A percentile compares a stretch with the other conserved stretches of the same genome.
Evolutionary conservation across 2,888 invertebrate species (phyloP).

Genomic region (Cantharis rustica): DNA sequence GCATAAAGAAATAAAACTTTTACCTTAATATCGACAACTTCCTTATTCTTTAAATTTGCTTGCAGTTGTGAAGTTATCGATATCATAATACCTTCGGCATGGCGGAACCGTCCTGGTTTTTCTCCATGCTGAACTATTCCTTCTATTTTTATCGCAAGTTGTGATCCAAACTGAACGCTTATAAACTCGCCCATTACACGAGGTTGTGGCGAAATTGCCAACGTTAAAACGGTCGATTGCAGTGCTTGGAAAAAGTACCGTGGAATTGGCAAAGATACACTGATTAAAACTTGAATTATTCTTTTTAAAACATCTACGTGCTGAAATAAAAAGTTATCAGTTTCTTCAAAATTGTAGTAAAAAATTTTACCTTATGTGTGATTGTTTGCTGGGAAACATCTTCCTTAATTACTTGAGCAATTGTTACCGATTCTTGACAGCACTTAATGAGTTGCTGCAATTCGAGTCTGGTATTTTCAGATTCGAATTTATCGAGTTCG

Average conservation of each 20-base stretch:
- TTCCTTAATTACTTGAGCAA: constrained; percentile 50
- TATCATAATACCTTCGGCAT: constrained; percentile 73
- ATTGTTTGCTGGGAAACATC: constrained; percentile 52
- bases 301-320: constrained; percentile 64
- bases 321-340: constrained; percentile 38
- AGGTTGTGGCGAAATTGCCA: constrained; percentile 82
- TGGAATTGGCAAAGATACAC: constrained; percentile 71
- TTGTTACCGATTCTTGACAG: constrained; percentile 53
- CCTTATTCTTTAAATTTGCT: constrained; percentile 52
- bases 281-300: constrained; percentile 65
- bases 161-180: constrained; percentile 80
- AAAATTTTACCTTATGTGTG: constrained; percentile 54
- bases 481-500: constrained; percentile 51
- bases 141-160: constrained; percentile 90
- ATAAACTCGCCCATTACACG: constrained; percentile 81
- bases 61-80: constrained; percentile 70
- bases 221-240: constrained; percentile 80
- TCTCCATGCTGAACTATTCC: constrained; percentile 83
- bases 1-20: not conserved
- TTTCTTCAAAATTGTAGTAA: not conserved
- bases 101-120: constrained; percentile 70
- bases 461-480: constrained; percentile 55
- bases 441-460: constrained; percentile 55
- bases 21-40: constrained; percentile 49
- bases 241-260: constrained; percentile 84